These are phyloP conservation scores for Phortica okadai DNA, from an alignment of 2,888 invertebrate genomes.

Conservation along the genomic window DNA sequence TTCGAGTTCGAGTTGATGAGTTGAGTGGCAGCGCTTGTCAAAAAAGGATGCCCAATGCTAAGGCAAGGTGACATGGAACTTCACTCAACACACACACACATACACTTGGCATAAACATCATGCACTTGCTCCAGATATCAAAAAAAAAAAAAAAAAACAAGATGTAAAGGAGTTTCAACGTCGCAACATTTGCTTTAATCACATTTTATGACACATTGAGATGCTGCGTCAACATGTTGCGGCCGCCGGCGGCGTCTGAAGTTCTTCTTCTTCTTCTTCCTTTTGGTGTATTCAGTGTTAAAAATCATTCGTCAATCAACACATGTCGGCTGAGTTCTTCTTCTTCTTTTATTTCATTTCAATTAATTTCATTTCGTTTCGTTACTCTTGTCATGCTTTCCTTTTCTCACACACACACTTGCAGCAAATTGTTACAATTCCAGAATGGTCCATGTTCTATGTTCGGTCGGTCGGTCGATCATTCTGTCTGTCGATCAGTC, in stretches of 20 bases:
- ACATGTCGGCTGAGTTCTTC: no score
- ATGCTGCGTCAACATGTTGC: conserved; percentile 44
- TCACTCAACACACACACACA: conserved; percentile 33
- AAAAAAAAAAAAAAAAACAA: neutral
- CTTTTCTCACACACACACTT: no score
- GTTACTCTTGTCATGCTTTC: no score
- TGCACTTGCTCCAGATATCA: conserved; percentile 5
- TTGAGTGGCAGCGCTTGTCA: conserved; percentile 37
- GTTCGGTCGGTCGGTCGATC: neutral
- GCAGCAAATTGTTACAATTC: no score
- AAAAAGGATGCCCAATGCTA: neutral
- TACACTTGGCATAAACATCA: neutral
- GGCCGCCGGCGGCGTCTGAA: neutral
- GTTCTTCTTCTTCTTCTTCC: neutral
- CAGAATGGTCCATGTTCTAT: neutral
- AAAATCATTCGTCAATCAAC: no score
- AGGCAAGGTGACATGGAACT: neutral
- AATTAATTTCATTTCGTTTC: no score
- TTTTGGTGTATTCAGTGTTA: no score
- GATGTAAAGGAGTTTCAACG: neutral
- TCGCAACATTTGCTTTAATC: conserved; percentile 70
- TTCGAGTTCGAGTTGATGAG: neutral
- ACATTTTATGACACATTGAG: conserved; percentile 72
- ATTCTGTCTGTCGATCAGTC: neutral
- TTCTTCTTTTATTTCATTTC: no score